These are phyloP conservation scores for Hestina assimilis DNA, from an alignment of 1,140 invertebrate genomes.

Conservation along the genomic window DNA sequence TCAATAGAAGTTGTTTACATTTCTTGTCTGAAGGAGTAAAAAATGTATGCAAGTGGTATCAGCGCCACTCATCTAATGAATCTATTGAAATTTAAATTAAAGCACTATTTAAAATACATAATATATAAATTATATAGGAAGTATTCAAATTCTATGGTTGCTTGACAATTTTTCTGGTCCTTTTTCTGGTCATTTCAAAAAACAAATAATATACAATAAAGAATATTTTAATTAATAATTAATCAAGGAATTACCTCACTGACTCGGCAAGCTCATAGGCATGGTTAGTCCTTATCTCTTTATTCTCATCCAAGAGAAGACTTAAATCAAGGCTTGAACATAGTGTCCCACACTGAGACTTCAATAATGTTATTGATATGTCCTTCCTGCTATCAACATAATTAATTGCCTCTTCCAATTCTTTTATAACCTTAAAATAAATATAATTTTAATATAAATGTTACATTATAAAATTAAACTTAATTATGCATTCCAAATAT, in stretches of 20 bases:
- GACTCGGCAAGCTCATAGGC: conserved; percentile 55
- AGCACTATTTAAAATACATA: too few species aligned
- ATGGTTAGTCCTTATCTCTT: conserved; percentile 44
- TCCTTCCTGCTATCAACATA: conserved; percentile 50
- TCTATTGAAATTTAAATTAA: too few species aligned
- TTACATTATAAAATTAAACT: neutral
- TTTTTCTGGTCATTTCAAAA: too few species aligned
- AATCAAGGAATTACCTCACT: conserved; percentile 44
- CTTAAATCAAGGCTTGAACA: conserved; percentile 56
- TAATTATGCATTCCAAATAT: neutral
- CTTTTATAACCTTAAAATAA: conserved; percentile 51
- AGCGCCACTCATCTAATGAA: too few species aligned
- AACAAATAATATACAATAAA: too few species aligned
- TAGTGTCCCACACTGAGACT: conserved; percentile 54
- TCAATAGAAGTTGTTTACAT: too few species aligned
- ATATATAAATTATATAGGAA: too few species aligned
- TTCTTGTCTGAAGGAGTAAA: too few species aligned
- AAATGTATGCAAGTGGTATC: too few species aligned
- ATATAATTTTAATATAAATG: neutral
- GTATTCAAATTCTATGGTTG: too few species aligned
- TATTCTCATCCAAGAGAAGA: conserved; percentile 46
- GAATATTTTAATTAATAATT: too few species aligned
- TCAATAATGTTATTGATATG: conserved; percentile 57
- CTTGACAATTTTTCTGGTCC: too few species aligned
- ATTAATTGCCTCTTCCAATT: conserved; percentile 49